Conservation (phyloP, 2,888 invertebrate genomes). For the Heliconius cydno region DNA sequence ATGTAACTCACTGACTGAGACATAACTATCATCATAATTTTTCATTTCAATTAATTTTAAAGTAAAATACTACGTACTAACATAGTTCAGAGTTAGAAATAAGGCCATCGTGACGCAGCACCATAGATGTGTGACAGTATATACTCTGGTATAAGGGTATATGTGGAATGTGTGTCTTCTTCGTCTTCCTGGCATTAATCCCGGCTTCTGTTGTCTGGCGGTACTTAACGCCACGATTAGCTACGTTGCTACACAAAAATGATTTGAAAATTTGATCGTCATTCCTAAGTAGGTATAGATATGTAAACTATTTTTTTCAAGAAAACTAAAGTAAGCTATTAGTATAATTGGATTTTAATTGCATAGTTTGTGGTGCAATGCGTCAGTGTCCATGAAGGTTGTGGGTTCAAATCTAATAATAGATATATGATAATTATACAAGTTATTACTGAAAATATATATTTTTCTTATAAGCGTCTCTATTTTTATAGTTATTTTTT, state of each 20-base stretch:
- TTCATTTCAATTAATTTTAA: too few species aligned
- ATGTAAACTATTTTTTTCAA: neutral
- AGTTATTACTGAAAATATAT: neutral
- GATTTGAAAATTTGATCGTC: neutral
- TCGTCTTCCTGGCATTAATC: too few species aligned
- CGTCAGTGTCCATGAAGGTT: constrained; percentile 13
- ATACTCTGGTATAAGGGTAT: neutral
- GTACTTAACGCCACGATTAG: neutral
- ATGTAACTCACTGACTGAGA: neutral
- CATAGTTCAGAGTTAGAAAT: neutral
- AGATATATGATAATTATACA: neutral
- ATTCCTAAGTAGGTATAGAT: neutral
- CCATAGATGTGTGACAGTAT: neutral
- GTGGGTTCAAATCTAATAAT: constrained; percentile 17
- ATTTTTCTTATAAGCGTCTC: neutral
- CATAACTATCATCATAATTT: neutral
- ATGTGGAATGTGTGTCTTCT: neutral
- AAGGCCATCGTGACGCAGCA: neutral
- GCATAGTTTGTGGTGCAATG: constrained; percentile 7
- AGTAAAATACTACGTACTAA: too few species aligned
- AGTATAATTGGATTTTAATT: constrained; percentile 23
- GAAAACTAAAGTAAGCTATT: neutral
- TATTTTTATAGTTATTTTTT: neutral
- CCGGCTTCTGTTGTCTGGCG: neutral
- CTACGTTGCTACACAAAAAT: neutral